Evolutionary conservation across 2,797 vertebrate species (phyloP).

Genomic region (Miichthys miiuy): DNA sequence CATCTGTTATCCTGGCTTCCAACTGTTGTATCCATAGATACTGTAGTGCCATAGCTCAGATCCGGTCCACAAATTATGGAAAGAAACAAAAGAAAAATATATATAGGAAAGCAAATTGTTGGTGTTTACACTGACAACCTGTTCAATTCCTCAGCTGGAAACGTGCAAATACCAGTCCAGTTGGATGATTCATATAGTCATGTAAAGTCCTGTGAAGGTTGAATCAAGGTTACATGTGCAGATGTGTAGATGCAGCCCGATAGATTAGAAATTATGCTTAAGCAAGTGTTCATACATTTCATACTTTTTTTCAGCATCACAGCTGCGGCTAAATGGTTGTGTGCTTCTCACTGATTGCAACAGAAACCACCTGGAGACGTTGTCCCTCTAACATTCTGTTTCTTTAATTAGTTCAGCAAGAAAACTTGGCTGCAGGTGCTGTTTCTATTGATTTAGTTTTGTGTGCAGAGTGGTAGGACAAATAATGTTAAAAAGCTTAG

Average conservation of each 20-base stretch:
- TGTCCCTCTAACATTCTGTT: conserved; percentile 58
- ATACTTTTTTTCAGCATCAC: conserved; percentile 28
- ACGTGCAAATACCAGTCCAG: background rate
- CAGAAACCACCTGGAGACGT: conserved; percentile 59
- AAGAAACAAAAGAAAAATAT: background rate
- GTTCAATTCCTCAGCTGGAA: conserved; percentile 1
- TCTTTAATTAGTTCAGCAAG: conserved; percentile 76
- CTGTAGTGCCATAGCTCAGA: conserved; percentile 26
- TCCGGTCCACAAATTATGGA: conserved; percentile 1
- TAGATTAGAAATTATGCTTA: conserved; percentile 11
- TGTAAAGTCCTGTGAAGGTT: conserved; percentile 9
- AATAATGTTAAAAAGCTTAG: conserved; percentile 70
- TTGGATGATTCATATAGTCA: conserved; percentile 1
- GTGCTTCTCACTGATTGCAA: conserved; percentile 64
- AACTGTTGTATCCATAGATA: conserved; percentile 31
- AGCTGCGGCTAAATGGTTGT: conserved; percentile 53
- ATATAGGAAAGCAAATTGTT: background rate
- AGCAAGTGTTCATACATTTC: conserved; percentile 23
- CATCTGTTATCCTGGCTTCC: conserved; percentile 51
- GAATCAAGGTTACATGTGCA: conserved; percentile 15
- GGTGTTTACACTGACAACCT: background rate
- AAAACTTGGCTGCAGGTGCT: conserved; percentile 69
- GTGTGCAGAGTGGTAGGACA: conserved; percentile 58
- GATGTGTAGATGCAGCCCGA: conserved; percentile 6
- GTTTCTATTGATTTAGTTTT: conserved; percentile 70